Evolutionary conservation across 1,140 invertebrate species (phyloP), one percentile per base, ranked within the genome.

Genomic region (Sitophilus oryzae): DNA sequence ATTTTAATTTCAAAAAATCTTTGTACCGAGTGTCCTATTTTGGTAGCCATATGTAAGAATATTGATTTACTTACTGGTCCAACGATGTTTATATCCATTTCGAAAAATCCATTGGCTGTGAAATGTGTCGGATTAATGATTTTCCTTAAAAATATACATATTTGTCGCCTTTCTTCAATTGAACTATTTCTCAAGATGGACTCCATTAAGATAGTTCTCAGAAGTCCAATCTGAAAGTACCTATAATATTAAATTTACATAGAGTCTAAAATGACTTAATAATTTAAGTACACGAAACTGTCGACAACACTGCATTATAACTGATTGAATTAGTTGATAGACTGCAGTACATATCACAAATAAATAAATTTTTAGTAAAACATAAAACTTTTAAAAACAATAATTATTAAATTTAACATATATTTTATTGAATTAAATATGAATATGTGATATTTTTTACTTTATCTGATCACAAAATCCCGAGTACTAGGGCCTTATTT

Each of bases 91-190:
- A 52, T 14, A 36, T 52, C 41, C 15, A 45, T 15, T 14, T 44
- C 16, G 37, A 52, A 52, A 52, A 42, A 52, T n/a, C 22, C 42
- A 20, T 52, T 18, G 8, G 30, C 18, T 1, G 42, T 44, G 34
- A 52, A 44, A 20, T 25, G 42, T 14, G 5, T 16, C 30, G 43
- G 50, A 37, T 19, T 44, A 14, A 11, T 14, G 8, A 52, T 11
- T 52, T 52, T 52, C 0, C 16, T 44, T 8, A 45, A 2, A 22
- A 52, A 52, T 16, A 52, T 35, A 9, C 50, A 42, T 36, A 44
- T 18, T 19, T 52, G 50, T 15, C 45, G 50, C 18, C 45, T 15
- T 44, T 52, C 50, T 36, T 52, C 50, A n/a, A 14, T 16, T 34
- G 25, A 44, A 2, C 34, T 22, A 23, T 30, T 19, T 21, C n/a